Percentiles rank a stretch among this genome's conserved stretches.
Evolutionary conservation across 2,888 invertebrate genomes (phyloP).

Genomic region (Drosophila quinaria): DNA sequence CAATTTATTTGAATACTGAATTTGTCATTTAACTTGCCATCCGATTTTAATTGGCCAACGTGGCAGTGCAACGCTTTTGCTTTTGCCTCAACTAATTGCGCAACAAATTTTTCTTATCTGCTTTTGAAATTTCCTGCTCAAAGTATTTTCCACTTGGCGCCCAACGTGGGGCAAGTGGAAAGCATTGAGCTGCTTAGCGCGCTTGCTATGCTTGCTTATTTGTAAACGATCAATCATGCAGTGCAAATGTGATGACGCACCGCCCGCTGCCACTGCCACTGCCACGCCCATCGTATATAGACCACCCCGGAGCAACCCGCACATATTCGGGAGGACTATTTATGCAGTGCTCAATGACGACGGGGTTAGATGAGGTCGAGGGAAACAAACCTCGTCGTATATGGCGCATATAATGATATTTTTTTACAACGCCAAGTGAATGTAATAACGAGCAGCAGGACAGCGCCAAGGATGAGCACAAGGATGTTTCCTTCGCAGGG

Average conservation of each 20-base stretch:
- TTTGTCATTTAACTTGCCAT: constrained; percentile 9
- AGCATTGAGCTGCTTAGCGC: constrained; percentile 42
- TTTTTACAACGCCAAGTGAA: constrained; percentile 69
- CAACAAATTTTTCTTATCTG: not conserved
- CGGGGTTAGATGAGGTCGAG: not conserved
- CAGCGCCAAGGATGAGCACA: constrained; percentile 46
- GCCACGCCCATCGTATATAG: constrained; percentile 41
- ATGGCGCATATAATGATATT: constrained; percentile 75
- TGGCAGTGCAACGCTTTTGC: not conserved
- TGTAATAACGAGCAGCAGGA: constrained; percentile 63
- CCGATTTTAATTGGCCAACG: constrained; percentile 31
- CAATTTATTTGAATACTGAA: not conserved
- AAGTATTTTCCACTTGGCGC: constrained; percentile 14
- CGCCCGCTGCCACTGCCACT: constrained; percentile 8
- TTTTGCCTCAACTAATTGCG: constrained; percentile 10
- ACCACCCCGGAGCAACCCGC: constrained; percentile 23
- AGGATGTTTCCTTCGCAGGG: constrained; percentile 7
- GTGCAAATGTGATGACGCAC: constrained; percentile 63
- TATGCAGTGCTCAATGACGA: constrained; percentile 56
- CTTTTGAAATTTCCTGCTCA: constrained; percentile 1
- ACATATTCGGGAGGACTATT: constrained; percentile 51
- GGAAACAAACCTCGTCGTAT: constrained; percentile 46
- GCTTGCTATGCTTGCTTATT: constrained; percentile 53
- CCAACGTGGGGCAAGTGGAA: constrained; percentile 21
- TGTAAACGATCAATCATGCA: constrained; percentile 77